Conservation (phyloP, 2,113 vertebrate genomes). For the Scophthalmus maximus region DNA sequence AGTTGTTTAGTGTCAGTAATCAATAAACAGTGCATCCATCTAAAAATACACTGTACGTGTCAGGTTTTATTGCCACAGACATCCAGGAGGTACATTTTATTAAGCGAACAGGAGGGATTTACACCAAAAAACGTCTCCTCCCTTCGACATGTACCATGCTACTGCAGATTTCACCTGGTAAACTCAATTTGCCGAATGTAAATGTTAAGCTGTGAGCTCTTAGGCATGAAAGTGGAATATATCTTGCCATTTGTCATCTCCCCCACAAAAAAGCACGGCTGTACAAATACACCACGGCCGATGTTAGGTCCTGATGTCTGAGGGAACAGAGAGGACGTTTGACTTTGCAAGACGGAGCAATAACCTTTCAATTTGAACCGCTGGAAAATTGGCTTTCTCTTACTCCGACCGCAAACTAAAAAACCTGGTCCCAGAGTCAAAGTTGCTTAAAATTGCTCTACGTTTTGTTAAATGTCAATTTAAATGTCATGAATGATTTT, state of each 20-base stretch:
- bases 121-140: conserved; percentile 1
- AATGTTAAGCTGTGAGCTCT: conserved; percentile 34
- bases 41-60: conserved; percentile 38
- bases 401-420: neutral
- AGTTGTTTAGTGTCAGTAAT: conserved; percentile 49
- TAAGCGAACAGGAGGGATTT: neutral
- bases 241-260: conserved; percentile 34
- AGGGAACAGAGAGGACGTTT: neutral
- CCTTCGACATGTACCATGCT: neutral
- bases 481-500: conserved; percentile 51
- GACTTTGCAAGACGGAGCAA: neutral
- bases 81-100: conserved; percentile 22
- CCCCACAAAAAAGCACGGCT: conserved; percentile 12
- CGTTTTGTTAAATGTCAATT: conserved; percentile 33
- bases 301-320: neutral
- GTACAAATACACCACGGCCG: conserved; percentile 12
- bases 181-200: conserved; percentile 37
- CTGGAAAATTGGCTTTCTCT: conserved; percentile 14
- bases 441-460: conserved; percentile 5
- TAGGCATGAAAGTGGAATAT: conserved; percentile 2
- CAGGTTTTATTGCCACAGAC: conserved; percentile 34
- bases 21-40: conserved; percentile 58
- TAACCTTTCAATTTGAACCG: conserved; percentile 45
- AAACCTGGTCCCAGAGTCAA: neutral
- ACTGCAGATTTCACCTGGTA: neutral